Conservation (phyloP, 1,140 invertebrate species). For the Drosophila triauraria region DNA sequence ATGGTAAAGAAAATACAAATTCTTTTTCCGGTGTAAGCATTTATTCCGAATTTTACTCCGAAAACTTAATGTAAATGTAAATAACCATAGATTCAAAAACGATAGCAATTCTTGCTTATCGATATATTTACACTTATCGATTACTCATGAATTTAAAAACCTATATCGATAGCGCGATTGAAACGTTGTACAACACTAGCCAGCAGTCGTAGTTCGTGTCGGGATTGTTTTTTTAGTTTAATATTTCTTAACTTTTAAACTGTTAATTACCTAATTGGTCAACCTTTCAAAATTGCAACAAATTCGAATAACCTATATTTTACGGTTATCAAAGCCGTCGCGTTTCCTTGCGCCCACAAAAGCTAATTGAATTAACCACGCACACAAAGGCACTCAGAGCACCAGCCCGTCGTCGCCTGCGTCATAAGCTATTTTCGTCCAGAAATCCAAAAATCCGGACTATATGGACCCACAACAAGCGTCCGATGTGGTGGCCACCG, state of each 20-base stretch:
- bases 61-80: too few relatives aligned
- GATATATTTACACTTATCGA: neutral
- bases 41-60: too few relatives aligned
- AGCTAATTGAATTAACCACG: slow-evolving; percentile 77
- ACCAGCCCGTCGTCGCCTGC: slow-evolving; percentile 44
- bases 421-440: slow-evolving; percentile 80
- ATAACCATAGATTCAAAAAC: neutral
- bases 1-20: too few relatives aligned
- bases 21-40: too few relatives aligned
- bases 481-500: slow-evolving; percentile 41
- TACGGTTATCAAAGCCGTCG: slow-evolving; percentile 55
- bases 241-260: slow-evolving; percentile 60
- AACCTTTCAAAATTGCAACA: slow-evolving; percentile 59
- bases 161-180: neutral
- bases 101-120: neutral
- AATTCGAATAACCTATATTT: slow-evolving; percentile 22
- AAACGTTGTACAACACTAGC: slow-evolving; percentile 36
- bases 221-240: slow-evolving; percentile 78
- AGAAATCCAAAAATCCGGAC: slow-evolving; percentile 44
- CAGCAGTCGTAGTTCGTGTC: slow-evolving; percentile 77
- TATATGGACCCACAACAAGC: slow-evolving; percentile 66
- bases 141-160: neutral
- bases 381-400: slow-evolving; percentile 46
- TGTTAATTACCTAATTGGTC: slow-evolving; percentile 59
- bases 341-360: slow-evolving; percentile 60